Evolutionary conservation across 2,797 vertebrate species (phyloP).

Genomic region (Rachycentron canadum): DNA sequence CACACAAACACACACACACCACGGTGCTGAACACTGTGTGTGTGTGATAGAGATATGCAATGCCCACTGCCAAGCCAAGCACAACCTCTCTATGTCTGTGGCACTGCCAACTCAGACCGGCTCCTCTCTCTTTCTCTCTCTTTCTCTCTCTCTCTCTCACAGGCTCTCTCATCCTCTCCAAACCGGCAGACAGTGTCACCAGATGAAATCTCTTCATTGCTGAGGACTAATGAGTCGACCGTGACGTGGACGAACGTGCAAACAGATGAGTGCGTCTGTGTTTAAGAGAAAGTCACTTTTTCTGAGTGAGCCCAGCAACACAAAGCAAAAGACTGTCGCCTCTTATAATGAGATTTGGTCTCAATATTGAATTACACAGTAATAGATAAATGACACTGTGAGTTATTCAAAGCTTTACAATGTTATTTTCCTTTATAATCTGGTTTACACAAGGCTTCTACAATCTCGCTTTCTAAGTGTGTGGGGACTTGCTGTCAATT

Average conservation of each 20-base stretch:
- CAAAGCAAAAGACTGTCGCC: background rate
- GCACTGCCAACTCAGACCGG: conserved; percentile 57
- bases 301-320: conserved; percentile 1
- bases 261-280: conserved; percentile 21
- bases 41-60: conserved; percentile 57
- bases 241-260: conserved; percentile 32
- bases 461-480: background rate
- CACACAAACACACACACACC: conserved; percentile 34
- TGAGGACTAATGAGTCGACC: conserved; percentile 22
- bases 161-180: background rate
- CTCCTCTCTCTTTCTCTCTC: conserved; percentile 11
- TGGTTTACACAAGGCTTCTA: background rate
- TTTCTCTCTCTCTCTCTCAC: background rate
- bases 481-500: background rate
- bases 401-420: conserved; percentile 6
- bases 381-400: conserved; percentile 2
- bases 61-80: conserved; percentile 52
- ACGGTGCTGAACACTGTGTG: conserved; percentile 36
- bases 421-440: conserved; percentile 3
- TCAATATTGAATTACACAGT: conserved; percentile 24
- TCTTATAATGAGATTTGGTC: background rate
- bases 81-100: conserved; percentile 55
- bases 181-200: conserved; percentile 37
- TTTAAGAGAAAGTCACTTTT: conserved; percentile 12
- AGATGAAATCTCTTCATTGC: conserved; percentile 32